These are phyloP conservation scores for Halcyon malimbica DNA, from an alignment of 2,113 vertebrate genomes.

Conservation along the genomic window DNA sequence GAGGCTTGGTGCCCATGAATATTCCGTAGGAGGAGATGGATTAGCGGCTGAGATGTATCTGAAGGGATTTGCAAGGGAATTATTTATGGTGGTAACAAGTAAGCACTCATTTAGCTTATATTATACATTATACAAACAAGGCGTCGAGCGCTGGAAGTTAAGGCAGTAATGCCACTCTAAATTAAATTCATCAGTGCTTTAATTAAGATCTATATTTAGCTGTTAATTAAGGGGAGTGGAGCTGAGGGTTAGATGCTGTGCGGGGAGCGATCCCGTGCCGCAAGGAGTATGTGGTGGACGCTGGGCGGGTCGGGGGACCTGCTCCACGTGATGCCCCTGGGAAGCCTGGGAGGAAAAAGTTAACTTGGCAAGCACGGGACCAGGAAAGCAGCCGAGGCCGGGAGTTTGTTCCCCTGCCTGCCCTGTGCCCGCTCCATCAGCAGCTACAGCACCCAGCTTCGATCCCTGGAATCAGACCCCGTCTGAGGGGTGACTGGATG, in stretches of 20 bases:
- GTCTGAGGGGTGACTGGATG: conserved; percentile 70
- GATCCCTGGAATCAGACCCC: conserved; percentile 73
- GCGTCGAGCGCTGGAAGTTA: conserved; percentile 66
- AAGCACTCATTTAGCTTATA: conserved; percentile 78
- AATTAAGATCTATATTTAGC: conserved; percentile 84
- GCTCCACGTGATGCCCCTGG: fast-evolving
- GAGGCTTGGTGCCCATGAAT: background rate
- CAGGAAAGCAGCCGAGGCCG: background rate
- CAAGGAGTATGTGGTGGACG: background rate
- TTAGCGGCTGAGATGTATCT: conserved; percentile 39
- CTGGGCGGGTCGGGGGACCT: fast-evolving
- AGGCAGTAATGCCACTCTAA: conserved; percentile 79
- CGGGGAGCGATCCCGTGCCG: background rate
- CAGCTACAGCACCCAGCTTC: conserved; percentile 59
- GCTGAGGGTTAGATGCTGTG: background rate
- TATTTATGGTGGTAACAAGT: conserved; percentile 77
- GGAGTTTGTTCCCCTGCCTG: background rate
- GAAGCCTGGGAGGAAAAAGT: background rate
- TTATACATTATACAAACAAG: conserved; percentile 77
- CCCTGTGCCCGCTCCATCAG: conserved; percentile 44
- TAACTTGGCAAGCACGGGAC: background rate
- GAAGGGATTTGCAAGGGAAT: conserved; percentile 73
- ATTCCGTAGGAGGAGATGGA: conserved; percentile 50
- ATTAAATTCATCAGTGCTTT: conserved; percentile 84
- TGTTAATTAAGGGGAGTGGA: conserved; percentile 77